Evolutionary conservation across 2,797 vertebrate genomes (phyloP), one percentile per base, ranked within the genome.

Genomic region (Chiloscyllium punctatum): DNA sequence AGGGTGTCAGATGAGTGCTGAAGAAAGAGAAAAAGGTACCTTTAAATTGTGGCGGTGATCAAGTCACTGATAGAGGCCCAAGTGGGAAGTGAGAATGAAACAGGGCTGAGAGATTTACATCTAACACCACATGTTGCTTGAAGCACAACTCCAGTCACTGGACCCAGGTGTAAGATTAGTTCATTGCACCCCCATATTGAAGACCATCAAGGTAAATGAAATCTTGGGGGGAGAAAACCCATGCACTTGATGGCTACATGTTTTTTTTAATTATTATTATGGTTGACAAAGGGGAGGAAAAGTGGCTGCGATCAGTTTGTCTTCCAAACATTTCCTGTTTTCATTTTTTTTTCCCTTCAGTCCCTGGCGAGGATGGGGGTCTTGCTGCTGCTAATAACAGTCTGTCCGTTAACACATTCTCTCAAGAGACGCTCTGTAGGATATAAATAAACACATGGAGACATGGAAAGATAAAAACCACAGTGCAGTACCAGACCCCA

Each of bases 251-350:
- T n/a, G 23, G 0, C 13, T 94, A 51, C 25, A 42, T 16, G 71
- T 51, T 16, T 71, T 48, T 30, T 42, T 92, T 92, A 68, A 68
- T 92, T 92, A n/a, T 33, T 4, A 1, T 68, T 8, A 9, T 21
- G n/a, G 15, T 68, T 0, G 16, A 21, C n/a, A 25, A 42, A 69
- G 33, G 7, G 62, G 90, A 42, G 8, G 66, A 27, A 68, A 27
- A 51, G 27, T 33, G 69, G 25, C 48, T 94, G 37, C 51, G 92
- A 94, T 57, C 69, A 94, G 42, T 53, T 94, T 51, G 68, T 27
- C 92, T 94, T 95, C 42, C 30, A 48, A 33, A 74, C 42, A 77
- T 77, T 95, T 72, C 94, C 71, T 77, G 94, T 95, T 95, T 95
- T 95, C n/a, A 16, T 30, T 53, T 57, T 30, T 57, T 30, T 74